Percentiles rank a stretch among this genome's conserved stretches.
Conservation (phyloP, 2,888 invertebrate genomes). For the Polyommatus icarus region DNA sequence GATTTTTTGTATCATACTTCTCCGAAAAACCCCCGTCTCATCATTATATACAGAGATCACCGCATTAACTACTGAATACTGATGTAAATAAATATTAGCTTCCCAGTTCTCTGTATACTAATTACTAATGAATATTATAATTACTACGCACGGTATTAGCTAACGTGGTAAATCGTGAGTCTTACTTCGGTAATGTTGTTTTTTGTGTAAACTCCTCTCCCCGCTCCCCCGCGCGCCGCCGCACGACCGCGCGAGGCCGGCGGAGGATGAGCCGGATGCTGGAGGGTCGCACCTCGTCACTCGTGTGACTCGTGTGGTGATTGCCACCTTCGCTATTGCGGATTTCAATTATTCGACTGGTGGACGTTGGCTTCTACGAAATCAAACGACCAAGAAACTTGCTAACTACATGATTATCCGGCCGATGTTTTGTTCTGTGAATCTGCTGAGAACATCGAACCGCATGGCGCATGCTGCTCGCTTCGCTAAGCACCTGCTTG, state of each 20-base stretch:
- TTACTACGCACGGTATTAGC: neutral
- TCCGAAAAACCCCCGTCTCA: neutral
- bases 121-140: slow-evolving; percentile 8
- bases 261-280: slow-evolving; percentile 2
- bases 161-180: neutral
- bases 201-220: neutral
- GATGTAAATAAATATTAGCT: neutral
- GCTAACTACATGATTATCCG: neutral
- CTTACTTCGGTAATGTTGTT: neutral
- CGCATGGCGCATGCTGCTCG: neutral
- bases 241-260: slow-evolving; percentile 17
- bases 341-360: neutral
- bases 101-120: neutral
- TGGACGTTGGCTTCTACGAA: neutral
- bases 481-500: neutral
- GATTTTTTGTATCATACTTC: neutral
- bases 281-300: neutral
- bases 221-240: neutral
- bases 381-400: neutral
- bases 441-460: neutral
- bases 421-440: neutral
- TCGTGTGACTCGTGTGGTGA: neutral
- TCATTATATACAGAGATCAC: neutral
- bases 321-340: neutral
- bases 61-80: neutral